Evolutionary conservation across 92 coral and sea anemone species (phyloP).

Genomic region (Pocillopora grandis): DNA sequence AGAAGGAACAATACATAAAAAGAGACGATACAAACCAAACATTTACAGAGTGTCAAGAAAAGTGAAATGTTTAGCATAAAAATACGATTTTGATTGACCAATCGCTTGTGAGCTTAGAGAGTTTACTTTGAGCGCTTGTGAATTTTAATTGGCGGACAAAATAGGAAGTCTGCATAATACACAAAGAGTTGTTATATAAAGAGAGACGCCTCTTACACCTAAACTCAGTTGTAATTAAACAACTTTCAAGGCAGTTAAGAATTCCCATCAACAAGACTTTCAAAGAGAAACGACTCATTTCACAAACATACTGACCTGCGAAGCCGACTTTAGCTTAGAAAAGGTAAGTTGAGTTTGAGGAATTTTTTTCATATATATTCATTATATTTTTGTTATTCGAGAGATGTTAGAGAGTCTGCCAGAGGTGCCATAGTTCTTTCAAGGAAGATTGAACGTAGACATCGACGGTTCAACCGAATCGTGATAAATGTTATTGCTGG

Average conservation of each 20-base stretch:
- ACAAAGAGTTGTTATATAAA: constrained; percentile 48
- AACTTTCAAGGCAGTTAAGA: not conserved
- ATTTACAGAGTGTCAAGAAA: constrained; percentile 64
- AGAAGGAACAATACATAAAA: constrained; percentile 27
- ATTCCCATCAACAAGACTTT: not conserved
- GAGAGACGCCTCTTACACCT: not conserved
- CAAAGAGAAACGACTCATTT: not conserved
- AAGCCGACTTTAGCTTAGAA: not conserved
- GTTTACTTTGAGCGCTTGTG: constrained; percentile 48
- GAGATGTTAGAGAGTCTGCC: not conserved
- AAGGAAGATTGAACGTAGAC: not conserved
- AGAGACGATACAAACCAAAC: constrained; percentile 55
- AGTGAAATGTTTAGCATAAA: constrained; percentile 65
- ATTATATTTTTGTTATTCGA: not conserved
- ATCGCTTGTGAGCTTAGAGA: constrained; percentile 43
- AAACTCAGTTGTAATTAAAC: constrained; percentile 8
- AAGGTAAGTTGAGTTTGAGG: constrained; percentile 21
- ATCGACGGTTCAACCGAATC: not conserved
- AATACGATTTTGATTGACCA: constrained; percentile 64
- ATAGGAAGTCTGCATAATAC: constrained; percentile 54
- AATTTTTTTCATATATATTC: not conserved
- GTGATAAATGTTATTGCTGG: not conserved
- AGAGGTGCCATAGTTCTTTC: not conserved
- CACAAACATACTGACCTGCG: not conserved
- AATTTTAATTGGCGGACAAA: constrained; percentile 60